Evolutionary conservation across 2,797 vertebrate genomes (phyloP).

Genomic region (Cyclura pinguis): DNA sequence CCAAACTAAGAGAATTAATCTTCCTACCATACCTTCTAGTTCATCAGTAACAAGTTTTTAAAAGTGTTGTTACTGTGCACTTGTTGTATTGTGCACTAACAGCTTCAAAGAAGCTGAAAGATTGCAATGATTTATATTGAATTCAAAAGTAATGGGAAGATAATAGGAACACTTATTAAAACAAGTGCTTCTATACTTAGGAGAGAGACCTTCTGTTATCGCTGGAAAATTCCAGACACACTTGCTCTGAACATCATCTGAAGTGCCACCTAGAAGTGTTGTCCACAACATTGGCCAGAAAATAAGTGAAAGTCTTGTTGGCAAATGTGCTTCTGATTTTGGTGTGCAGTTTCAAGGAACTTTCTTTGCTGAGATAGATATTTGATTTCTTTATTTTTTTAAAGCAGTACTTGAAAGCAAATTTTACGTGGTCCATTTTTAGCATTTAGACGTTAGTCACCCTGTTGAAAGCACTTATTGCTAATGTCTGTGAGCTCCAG

Average conservation of each 20-base stretch:
- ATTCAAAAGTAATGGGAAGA: constrained; percentile 67
- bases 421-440: background rate
- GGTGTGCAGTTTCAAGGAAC: background rate
- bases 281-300: constrained; percentile 69
- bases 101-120: background rate
- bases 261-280: constrained; percentile 74
- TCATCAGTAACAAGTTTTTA: background rate
- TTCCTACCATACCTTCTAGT: constrained; percentile 7
- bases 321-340: constrained; percentile 60
- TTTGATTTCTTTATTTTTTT: background rate
- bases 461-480: accelerated
- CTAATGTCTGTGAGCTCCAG: accelerated
- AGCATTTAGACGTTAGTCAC: constrained; percentile 39
- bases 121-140: background rate
- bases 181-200: constrained; percentile 80
- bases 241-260: constrained; percentile 66
- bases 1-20: background rate
- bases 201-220: constrained; percentile 72
- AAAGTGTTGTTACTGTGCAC: background rate
- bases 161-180: constrained; percentile 75
- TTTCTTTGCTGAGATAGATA: background rate
- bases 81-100: background rate
- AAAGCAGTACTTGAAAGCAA: background rate
- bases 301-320: constrained; percentile 68
- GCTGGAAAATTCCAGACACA: constrained; percentile 75